These are phyloP conservation scores for Lagocephalus sceleratus DNA, from an alignment of 2,797 vertebrate genomes.

Conservation along the genomic window DNA sequence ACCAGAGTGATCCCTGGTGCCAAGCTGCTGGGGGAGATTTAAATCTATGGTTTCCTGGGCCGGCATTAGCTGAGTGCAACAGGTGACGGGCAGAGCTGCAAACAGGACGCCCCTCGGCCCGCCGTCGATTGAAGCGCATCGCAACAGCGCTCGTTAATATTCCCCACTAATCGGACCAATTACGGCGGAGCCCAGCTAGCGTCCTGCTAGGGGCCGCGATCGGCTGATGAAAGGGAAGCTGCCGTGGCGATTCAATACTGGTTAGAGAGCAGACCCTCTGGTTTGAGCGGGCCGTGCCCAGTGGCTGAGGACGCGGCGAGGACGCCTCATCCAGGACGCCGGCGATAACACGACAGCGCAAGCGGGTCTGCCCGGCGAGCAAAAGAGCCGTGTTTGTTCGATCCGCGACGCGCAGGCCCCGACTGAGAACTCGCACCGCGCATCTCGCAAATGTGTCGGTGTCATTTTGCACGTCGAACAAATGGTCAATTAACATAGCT, in stretches of 20 bases:
- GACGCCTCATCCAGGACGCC: slow-evolving; percentile 35
- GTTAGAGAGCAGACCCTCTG: slow-evolving; percentile 57
- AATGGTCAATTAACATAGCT: slow-evolving; percentile 63
- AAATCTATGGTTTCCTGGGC: slow-evolving; percentile 20
- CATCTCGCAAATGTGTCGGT: slow-evolving; percentile 44
- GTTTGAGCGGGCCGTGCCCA: slow-evolving; percentile 29
- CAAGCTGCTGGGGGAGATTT: background rate
- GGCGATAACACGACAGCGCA: no score
- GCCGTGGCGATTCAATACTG: slow-evolving; percentile 49
- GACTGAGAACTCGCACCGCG: slow-evolving; percentile 27
- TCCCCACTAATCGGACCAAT: slow-evolving; percentile 69
- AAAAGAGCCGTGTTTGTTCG: slow-evolving; percentile 27
- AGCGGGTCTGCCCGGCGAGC: slow-evolving; percentile 37
- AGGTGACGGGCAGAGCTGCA: slow-evolving; percentile 65
- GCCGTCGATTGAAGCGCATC: slow-evolving; percentile 63
- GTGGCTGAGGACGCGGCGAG: slow-evolving; percentile 14
- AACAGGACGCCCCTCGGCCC: slow-evolving; percentile 51
- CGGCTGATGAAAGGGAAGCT: slow-evolving; percentile 51
- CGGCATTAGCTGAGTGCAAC: slow-evolving; percentile 52
- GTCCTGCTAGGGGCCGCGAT: slow-evolving; percentile 52
- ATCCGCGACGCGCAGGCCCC: background rate
- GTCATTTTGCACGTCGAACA: slow-evolving; percentile 51
- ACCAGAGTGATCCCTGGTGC: no score
- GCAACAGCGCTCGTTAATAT: slow-evolving; percentile 67
- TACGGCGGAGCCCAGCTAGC: slow-evolving; percentile 52